These are phyloP conservation scores for Lampris megalopsis DNA, from an alignment of 2,113 vertebrate genomes.

Conservation along the genomic window DNA sequence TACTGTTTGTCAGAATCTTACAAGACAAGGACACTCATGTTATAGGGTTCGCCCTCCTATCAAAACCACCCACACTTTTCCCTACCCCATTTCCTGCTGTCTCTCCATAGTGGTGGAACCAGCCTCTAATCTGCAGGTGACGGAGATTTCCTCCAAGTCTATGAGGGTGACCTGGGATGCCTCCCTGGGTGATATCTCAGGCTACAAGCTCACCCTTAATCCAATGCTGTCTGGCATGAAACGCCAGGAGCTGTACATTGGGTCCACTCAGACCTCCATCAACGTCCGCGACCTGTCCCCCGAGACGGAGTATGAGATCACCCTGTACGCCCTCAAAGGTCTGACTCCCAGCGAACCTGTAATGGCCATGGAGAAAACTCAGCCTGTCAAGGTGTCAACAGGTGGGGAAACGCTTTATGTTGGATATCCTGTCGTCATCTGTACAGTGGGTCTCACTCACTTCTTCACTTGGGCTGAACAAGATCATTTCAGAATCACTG, in stretches of 20 bases:
- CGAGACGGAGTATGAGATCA: conserved; percentile 96
- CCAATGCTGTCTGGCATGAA: conserved; percentile 91
- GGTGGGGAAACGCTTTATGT: conserved; percentile 80
- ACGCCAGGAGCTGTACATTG: conserved; percentile 89
- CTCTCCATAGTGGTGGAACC: conserved; percentile 89
- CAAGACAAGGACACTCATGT: background rate
- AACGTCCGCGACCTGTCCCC: conserved; percentile 93
- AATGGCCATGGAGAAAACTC: conserved; percentile 92
- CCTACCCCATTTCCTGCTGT: background rate
- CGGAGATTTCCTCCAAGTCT: conserved; percentile 92
- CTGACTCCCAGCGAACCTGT: conserved; percentile 91
- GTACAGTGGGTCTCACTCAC: no score
- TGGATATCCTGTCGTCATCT: background rate
- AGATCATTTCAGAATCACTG: no score
- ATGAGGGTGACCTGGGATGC: conserved; percentile 91
- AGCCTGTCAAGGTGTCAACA: conserved; percentile 92
- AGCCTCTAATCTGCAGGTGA: conserved; percentile 89
- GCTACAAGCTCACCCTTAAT: conserved; percentile 91
- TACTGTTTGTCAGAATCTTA: background rate
- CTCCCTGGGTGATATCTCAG: conserved; percentile 89
- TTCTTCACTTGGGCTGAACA: no score
- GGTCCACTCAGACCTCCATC: conserved; percentile 87
- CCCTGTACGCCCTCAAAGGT: conserved; percentile 91
- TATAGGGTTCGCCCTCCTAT: background rate
- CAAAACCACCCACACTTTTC: background rate